Base-by-base conservation (phyloP, 2,797 vertebrate species). In the Cuniculus paca region DNA sequence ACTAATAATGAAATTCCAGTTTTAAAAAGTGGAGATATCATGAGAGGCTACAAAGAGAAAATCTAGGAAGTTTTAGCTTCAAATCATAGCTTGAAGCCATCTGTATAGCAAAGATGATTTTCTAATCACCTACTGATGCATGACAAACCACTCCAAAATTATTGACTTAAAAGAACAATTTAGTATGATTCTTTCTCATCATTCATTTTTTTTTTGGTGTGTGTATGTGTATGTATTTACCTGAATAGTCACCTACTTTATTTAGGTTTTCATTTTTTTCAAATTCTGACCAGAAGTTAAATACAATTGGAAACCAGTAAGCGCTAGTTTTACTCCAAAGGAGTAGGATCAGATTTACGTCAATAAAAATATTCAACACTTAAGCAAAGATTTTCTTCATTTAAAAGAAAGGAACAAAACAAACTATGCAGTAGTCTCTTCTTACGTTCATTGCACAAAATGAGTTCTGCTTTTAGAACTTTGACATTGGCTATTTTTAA, bases 211-310 rank as follows among this genome's bases (percentile, higher is more conserved):
- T n/a, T n/a, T n/a, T n/a, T n/a, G n/a, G 52, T 54, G 52, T 54
- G 16, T 54, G 52, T 17, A 17, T 54, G 52, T 54, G 52, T 95
- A 60, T 95, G 85, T 93, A 85, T 96, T 97, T 94, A 96, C 95
- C 96, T 97, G 96, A 97, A 96, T 26, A 97, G 72, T 94, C 98
- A 99, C 98, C 98, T 99, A 98, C 98, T 99, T 98, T 99, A 99
- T 98, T 99, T 98, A 99, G 98, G 98, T 99, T 99, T 98, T 98
- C 98, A 96, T 98, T 98, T 98, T 98, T 98, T 98, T 98, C 98
- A 98, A 99, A 99, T 99, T 99, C 98, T 98, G 98, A 99, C 99
- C 98, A 99, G 98, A 98, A 99, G 98, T 99, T 99, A 99, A 99
- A 99, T 98, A 99, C 98, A 99, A 99, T 98, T 98, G 98, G 98